phyloP scores from a whole-genome alignment of 2,113 vertebrate genomes.

The Arvicanthis niloticus region DNA sequence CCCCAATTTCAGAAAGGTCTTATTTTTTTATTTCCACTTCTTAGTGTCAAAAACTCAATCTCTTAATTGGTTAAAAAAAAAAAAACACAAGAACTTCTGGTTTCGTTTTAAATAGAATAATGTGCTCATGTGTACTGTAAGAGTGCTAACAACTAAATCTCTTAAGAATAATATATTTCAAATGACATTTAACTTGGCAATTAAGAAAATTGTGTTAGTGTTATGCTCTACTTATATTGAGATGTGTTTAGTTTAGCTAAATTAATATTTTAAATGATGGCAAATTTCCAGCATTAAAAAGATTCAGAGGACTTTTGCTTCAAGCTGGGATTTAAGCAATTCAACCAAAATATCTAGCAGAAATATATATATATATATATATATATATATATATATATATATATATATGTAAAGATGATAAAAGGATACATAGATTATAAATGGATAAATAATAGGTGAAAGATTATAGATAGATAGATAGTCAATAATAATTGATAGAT shows the following conservation, averaged over 20 bases:
- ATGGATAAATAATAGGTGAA: too few species aligned
- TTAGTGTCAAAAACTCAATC: slow-evolving; percentile 40
- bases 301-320: slow-evolving; percentile 19
- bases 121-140: not conserved
- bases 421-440: too few species aligned
- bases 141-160: slow-evolving; percentile 46
- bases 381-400: too few species aligned
- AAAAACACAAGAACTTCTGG: not conserved
- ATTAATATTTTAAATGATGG: slow-evolving; percentile 56
- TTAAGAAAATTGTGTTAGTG: slow-evolving; percentile 65
- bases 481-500: too few species aligned
- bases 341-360: not conserved
- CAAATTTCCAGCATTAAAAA: slow-evolving; percentile 47
- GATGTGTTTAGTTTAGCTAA: slow-evolving; percentile 64
- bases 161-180: slow-evolving; percentile 65
- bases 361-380: not conserved
- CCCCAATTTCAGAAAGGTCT: not conserved
- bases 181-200: slow-evolving; percentile 64
- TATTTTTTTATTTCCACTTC: not conserved
- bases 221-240: slow-evolving; percentile 23
- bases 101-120: slow-evolving; percentile 69
- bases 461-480: too few species aligned
- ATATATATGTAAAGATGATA: not conserved
- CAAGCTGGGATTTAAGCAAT: not conserved
- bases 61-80: not conserved